Evolutionary conservation across 2,113 vertebrate species (phyloP).

Genomic region (Amphiprion ocellaris): DNA sequence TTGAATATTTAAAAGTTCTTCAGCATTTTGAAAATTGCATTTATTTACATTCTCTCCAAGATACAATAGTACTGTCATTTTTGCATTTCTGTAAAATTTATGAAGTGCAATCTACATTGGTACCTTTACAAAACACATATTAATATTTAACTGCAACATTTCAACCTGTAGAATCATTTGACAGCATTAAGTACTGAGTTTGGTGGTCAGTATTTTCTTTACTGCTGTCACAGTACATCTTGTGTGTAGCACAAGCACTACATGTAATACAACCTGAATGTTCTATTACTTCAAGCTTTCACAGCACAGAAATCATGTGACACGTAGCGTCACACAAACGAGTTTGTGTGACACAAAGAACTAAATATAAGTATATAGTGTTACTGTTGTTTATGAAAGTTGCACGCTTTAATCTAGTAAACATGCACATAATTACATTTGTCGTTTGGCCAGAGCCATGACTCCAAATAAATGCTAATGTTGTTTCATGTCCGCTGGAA

Average conservation of each 20-base stretch:
- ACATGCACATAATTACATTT: no score
- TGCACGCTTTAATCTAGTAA: no score
- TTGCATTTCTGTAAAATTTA: background rate
- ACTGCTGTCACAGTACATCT: background rate
- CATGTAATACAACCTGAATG: background rate
- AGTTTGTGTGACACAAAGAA: background rate
- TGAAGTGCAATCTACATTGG: background rate
- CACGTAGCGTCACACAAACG: background rate
- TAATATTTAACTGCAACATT: background rate
- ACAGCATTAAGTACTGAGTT: background rate
- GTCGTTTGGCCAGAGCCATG: no score
- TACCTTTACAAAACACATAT: background rate
- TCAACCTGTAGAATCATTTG: conserved; percentile 28
- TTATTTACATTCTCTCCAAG: background rate
- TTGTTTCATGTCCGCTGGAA: no score
- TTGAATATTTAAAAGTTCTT: background rate
- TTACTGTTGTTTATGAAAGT: no score
- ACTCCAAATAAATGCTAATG: no score
- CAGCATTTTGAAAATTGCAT: background rate
- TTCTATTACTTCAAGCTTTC: background rate
- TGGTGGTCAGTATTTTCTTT: background rate
- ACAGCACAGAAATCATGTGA: background rate
- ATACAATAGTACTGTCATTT: background rate
- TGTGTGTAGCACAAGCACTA: background rate
- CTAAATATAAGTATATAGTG: no score